Percentiles rank a stretch among this genome's conserved stretches.
Conservation (phyloP, 2,888 invertebrate species). For the Heliconius aoede region DNA sequence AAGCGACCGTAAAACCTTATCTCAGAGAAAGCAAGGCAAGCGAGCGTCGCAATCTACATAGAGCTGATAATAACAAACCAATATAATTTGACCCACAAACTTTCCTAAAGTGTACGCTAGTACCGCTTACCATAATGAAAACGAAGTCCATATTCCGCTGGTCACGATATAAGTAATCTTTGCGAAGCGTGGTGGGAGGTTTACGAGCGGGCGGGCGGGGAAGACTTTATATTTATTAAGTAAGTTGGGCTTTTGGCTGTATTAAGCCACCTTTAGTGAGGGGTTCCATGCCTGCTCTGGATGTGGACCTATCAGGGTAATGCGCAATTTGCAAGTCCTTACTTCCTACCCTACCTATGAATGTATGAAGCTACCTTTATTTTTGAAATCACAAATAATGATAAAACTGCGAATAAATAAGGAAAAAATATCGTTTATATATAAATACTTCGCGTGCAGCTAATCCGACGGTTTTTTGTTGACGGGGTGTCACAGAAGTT, state of each 20-base stretch:
- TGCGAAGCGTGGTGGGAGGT: conserved; percentile 78
- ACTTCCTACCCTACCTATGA: conserved; percentile 26
- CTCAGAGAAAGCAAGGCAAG: conserved; percentile 75
- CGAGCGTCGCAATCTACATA: conserved; percentile 80
- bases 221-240: conserved; percentile 85
- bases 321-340: conserved; percentile 44
- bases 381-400: background rate
- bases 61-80: conserved; percentile 80
- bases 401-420: too few relatives aligned
- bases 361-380: background rate
- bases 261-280: conserved; percentile 83
- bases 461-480: background rate
- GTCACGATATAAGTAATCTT: conserved; percentile 80
- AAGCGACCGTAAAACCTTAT: conserved; percentile 78
- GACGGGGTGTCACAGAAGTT: conserved; percentile 4
- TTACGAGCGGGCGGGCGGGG: conserved; percentile 79
- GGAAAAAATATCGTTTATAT: background rate
- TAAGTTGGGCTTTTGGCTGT: conserved; percentile 83
- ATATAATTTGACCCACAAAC: conserved; percentile 56
- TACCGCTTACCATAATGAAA: conserved; percentile 66
- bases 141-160: conserved; percentile 62
- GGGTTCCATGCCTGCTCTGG: conserved; percentile 67
- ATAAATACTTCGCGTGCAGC: background rate
- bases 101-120: conserved; percentile 53
- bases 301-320: conserved; percentile 45